phyloP scores from a whole-genome alignment of 2,888 invertebrate species.

The Choristoneura rosaceana region DNA sequence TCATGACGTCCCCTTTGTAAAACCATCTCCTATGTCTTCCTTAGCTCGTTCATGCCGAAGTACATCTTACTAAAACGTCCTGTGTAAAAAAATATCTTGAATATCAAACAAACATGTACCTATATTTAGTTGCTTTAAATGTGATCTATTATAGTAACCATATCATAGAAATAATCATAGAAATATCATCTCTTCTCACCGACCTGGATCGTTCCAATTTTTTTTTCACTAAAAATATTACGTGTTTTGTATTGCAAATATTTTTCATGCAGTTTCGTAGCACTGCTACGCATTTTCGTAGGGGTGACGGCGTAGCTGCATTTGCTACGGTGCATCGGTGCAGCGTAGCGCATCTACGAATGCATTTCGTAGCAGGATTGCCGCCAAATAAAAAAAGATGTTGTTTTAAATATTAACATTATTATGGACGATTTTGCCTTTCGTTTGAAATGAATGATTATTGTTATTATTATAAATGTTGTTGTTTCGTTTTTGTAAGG shows the following conservation, averaged over 20 bases:
- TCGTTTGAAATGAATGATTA: too few relatives aligned
- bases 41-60: not conserved
- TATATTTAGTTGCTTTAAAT: not conserved
- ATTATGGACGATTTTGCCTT: too few relatives aligned
- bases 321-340: constrained; percentile 77
- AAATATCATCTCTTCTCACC: constrained; percentile 5
- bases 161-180: constrained; percentile 7
- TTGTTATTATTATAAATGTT: too few relatives aligned
- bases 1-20: not conserved
- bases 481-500: not conserved
- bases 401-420: too few relatives aligned
- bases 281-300: constrained; percentile 69
- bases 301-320: constrained; percentile 73
- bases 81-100: too few relatives aligned
- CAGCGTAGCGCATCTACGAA: constrained; percentile 67
- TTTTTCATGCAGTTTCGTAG: constrained; percentile 80
- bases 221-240: not conserved
- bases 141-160: constrained; percentile 24
- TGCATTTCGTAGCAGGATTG: constrained; percentile 50
- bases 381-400: not conserved
- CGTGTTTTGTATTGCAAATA: constrained; percentile 48
- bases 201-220: not conserved
- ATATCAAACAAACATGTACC: too few relatives aligned
- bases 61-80: too few relatives aligned
- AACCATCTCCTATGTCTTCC: constrained; percentile 5